Evolutionary conservation across 1,140 invertebrate genomes (phyloP).

Genomic region (Araneus ventricosus): DNA sequence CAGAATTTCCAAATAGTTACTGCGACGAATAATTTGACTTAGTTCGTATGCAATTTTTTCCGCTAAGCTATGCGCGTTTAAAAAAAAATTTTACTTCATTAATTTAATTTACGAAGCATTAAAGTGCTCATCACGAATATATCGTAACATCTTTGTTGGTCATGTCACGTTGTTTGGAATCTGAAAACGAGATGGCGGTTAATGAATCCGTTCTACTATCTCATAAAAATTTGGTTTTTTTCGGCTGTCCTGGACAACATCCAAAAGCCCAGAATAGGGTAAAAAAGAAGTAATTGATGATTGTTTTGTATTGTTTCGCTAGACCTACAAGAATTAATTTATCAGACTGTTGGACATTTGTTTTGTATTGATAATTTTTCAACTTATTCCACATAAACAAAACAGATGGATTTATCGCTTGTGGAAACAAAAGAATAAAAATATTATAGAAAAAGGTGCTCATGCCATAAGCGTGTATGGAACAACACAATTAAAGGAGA

Average conservation of each 20-base stretch:
- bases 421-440: background rate
- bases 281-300: constrained; percentile 27
- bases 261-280: background rate
- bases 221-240: background rate
- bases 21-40: no score
- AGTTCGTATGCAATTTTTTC: no score
- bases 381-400: background rate
- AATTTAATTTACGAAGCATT: background rate
- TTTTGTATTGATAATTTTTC: constrained; percentile 15
- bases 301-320: background rate
- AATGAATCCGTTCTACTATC: constrained; percentile 17
- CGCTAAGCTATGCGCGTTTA: no score
- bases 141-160: background rate
- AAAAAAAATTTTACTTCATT: background rate
- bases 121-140: background rate
- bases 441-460: no score
- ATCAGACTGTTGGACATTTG: background rate
- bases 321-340: background rate
- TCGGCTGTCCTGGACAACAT: background rate
- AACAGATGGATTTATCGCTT: background rate
- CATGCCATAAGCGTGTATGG: no score
- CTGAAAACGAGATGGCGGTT: background rate
- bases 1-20: no score
- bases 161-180: background rate
- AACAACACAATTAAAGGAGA: no score